Conservation (phyloP, 2,888 invertebrate species). For the Noctua comes region DNA sequence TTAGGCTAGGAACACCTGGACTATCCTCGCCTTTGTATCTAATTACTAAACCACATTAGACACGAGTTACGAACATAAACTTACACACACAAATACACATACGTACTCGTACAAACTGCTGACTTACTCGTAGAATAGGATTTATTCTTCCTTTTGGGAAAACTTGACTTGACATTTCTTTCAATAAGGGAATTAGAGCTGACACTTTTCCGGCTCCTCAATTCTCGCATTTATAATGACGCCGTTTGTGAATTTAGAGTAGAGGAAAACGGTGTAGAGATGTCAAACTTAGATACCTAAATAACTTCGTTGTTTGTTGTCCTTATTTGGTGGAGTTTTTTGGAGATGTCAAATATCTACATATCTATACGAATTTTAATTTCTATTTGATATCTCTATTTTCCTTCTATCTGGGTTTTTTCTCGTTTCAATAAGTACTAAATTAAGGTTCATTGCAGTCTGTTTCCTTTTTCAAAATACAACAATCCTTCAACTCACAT, state of each 20-base stretch:
- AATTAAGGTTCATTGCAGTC: neutral
- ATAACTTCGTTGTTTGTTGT: neutral
- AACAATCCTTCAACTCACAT: conserved; percentile 48
- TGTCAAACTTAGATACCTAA: conserved; percentile 3
- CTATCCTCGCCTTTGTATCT: conserved; percentile 48
- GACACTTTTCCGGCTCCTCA: conserved; percentile 21
- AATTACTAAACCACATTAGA: conserved; percentile 41
- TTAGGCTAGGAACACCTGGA: conserved; percentile 49
- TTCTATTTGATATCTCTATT: too few species aligned
- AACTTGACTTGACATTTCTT: neutral
- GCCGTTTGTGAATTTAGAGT: neutral
- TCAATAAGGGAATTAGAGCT: neutral
- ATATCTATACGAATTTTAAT: neutral
- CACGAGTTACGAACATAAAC: neutral
- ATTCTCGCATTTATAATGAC: neutral
- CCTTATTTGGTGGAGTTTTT: neutral
- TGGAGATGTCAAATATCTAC: neutral
- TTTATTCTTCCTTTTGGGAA: neutral
- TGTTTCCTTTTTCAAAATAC: conserved; percentile 18
- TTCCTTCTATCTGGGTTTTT: neutral
- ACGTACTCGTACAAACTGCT: neutral
- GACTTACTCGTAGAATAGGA: neutral
- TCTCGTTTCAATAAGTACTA: neutral
- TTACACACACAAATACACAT: neutral
- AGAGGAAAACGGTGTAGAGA: neutral